Percentiles rank a stretch among this genome's conserved stretches.
Conservation (phyloP, 2,888 invertebrate genomes). For the Halocaridina rubra region DNA sequence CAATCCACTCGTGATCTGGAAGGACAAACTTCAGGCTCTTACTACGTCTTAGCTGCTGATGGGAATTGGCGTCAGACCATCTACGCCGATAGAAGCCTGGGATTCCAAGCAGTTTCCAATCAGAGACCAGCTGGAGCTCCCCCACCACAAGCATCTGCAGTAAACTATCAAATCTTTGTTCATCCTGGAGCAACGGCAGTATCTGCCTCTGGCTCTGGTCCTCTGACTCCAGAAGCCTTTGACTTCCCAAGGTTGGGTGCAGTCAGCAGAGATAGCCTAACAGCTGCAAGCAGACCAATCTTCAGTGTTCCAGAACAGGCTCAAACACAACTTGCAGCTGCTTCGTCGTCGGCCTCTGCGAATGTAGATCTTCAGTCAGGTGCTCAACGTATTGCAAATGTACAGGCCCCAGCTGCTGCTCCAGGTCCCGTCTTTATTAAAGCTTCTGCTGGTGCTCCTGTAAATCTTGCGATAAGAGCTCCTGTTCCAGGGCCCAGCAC, state of each 20-base stretch:
- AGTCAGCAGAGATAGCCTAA: background rate
- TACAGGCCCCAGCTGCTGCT: background rate
- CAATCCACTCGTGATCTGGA: conserved; percentile 3
- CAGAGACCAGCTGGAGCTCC: background rate
- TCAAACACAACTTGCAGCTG: background rate
- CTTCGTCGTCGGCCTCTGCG: background rate
- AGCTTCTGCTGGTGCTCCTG: background rate
- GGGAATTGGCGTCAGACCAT: conserved; percentile 33
- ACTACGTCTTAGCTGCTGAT: conserved; percentile 21
- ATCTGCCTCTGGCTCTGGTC: background rate
- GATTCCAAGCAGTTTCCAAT: conserved; percentile 7
- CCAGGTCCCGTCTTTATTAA: background rate
- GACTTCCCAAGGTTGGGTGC: background rate
- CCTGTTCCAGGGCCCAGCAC: background rate
- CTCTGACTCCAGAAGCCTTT: background rate
- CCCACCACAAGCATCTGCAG: conserved; percentile 2
- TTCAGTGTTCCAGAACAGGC: background rate
- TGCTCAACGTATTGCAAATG: background rate
- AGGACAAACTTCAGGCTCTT: conserved; percentile 19
- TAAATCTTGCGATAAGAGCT: background rate
- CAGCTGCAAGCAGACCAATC: background rate
- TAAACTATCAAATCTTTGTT: background rate
- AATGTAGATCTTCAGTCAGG: no score
- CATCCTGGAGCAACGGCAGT: background rate
- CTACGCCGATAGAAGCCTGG: conserved; percentile 28